phyloP scores from a whole-genome alignment of 2,797 vertebrate species.

The Perodicticus potto region DNA sequence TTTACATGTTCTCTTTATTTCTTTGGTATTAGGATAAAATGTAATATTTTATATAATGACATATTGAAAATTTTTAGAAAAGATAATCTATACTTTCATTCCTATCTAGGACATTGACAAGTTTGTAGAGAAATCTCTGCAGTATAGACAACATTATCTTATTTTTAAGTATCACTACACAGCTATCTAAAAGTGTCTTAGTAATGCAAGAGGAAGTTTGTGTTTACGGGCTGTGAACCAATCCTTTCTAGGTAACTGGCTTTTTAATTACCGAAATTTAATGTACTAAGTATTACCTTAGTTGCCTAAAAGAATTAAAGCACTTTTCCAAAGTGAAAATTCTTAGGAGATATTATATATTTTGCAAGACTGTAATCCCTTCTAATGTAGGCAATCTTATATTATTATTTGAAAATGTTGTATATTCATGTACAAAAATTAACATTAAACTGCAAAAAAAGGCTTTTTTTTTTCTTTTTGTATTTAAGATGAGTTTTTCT shows the following conservation, averaged over 20 bases:
- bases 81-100: not conserved
- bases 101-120: not conserved
- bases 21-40: not conserved
- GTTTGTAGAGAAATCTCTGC: not conserved
- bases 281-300: constrained; percentile 4
- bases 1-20: not conserved
- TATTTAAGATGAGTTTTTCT: constrained; percentile 10
- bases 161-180: constrained; percentile 33
- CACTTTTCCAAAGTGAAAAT: not conserved
- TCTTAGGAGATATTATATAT: not conserved
- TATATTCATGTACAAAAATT: constrained; percentile 21
- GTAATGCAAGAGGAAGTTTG: not conserved
- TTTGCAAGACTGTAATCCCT: not conserved
- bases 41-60: not conserved
- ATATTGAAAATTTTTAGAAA: not conserved
- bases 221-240: not conserved
- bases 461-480: not conserved
- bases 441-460: not conserved
- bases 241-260: not conserved
- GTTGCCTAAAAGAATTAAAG: constrained; percentile 39
- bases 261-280: constrained; percentile 39
- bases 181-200: constrained; percentile 13
- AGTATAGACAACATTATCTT: not conserved
- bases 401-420: constrained; percentile 15
- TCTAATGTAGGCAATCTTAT: not conserved